Evolutionary conservation across 2,888 invertebrate genomes (phyloP).

Genomic region (Agrochola lota): DNA sequence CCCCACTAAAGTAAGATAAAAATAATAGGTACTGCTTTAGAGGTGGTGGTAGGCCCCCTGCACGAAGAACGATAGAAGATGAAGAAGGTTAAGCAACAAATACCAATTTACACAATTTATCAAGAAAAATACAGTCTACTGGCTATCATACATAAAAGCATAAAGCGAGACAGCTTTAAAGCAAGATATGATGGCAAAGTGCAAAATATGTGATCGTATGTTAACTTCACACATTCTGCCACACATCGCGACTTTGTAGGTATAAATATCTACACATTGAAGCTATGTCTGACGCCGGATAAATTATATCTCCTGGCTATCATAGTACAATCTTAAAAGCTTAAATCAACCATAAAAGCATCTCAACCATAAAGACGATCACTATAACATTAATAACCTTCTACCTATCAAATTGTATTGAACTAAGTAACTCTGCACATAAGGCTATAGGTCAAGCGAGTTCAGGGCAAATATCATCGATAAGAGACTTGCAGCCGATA

Average conservation of each 20-base stretch:
- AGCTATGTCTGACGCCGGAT: not conserved
- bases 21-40: too few relatives aligned
- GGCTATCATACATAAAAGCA: not conserved
- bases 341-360: conserved; percentile 11
- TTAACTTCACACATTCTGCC: not conserved
- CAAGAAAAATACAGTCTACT: not conserved
- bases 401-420: not conserved
- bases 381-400: conserved; percentile 10
- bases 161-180: not conserved
- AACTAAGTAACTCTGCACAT: conserved; percentile 5
- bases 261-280: not conserved
- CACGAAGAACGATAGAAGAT: not conserved
- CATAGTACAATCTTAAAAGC: conserved; percentile 1
- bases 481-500: conserved; percentile 12
- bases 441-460: not conserved
- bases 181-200: not conserved
- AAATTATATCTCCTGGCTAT: not conserved
- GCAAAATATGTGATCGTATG: not conserved
- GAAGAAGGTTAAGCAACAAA: not conserved
- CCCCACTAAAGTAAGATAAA: too few relatives aligned
- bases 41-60: too few relatives aligned
- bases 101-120: too few relatives aligned
- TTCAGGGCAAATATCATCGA: conserved; percentile 42
- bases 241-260: not conserved
- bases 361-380: conserved; percentile 1